Conservation (phyloP, 1,140 invertebrate species). For the Drosophila tropicalis region DNA sequence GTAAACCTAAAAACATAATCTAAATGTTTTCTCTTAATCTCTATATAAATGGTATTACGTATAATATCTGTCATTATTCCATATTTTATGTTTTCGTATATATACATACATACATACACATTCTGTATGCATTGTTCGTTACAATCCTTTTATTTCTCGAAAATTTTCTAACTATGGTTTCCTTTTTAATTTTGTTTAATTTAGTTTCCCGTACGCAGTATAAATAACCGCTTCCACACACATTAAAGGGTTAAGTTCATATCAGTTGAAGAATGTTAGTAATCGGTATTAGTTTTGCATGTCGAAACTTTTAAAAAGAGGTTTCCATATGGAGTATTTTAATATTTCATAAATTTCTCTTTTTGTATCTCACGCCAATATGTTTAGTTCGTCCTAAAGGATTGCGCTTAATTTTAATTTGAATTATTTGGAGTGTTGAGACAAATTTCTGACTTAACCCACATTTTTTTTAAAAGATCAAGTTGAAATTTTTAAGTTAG, state of each 20-base stretch:
- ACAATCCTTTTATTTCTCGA: background rate
- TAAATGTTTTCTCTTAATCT: slow-evolving; percentile 64
- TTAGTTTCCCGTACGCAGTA: slow-evolving; percentile 19
- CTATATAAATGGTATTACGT: slow-evolving; percentile 9
- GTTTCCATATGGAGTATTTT: too few species aligned
- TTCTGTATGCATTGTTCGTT: background rate
- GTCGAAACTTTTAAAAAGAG: too few species aligned
- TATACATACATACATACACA: background rate
- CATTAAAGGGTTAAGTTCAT: background rate
- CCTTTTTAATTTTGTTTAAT: background rate
- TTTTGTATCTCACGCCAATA: too few species aligned
- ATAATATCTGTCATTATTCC: background rate
- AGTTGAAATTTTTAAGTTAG: too few species aligned
- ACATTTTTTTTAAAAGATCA: too few species aligned
- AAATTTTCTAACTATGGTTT: background rate
- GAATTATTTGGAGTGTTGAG: too few species aligned
- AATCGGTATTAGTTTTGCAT: too few species aligned
- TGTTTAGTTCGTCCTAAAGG: too few species aligned
- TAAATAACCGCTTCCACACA: background rate
- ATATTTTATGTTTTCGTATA: background rate
- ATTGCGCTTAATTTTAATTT: too few species aligned
- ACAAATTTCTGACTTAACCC: too few species aligned
- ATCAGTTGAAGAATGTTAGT: slow-evolving; percentile 1
- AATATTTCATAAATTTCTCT: too few species aligned
- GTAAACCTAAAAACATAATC: slow-evolving; percentile 49